These are phyloP conservation scores for Diceros bicornis DNA, from an alignment of 2,797 vertebrate species.

Conservation along the genomic window DNA sequence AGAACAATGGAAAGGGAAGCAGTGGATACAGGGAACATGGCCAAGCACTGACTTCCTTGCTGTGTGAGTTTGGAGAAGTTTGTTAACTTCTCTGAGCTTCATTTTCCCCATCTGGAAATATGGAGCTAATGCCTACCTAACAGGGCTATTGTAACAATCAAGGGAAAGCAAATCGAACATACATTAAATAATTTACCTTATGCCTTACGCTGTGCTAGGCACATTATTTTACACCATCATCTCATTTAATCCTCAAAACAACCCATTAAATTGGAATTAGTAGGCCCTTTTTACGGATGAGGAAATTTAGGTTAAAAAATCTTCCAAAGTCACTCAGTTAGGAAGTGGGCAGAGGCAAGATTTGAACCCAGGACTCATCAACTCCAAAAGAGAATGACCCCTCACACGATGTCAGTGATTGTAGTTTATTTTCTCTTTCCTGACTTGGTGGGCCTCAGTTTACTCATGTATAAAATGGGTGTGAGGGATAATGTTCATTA, in stretches of 20 bases:
- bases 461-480: neutral
- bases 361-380: neutral
- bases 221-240: neutral
- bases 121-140: neutral
- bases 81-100: conserved; percentile 46
- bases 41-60: neutral
- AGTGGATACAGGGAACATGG: neutral
- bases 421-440: neutral
- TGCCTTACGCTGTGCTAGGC: neutral
- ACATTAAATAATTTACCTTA: neutral
- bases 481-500: neutral
- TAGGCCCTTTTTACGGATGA: neutral
- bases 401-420: neutral
- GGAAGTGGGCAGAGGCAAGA: neutral
- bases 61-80: neutral
- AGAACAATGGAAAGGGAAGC: neutral
- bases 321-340: neutral
- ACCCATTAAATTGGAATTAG: neutral
- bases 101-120: neutral
- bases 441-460: neutral
- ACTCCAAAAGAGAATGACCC: neutral
- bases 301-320: neutral
- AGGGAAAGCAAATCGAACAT: conserved; percentile 9
- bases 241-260: conserved; percentile 15
- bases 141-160: neutral